Conservation (phyloP, 2,797 vertebrate species). For the Yasuhikotakia modesta region DNA sequence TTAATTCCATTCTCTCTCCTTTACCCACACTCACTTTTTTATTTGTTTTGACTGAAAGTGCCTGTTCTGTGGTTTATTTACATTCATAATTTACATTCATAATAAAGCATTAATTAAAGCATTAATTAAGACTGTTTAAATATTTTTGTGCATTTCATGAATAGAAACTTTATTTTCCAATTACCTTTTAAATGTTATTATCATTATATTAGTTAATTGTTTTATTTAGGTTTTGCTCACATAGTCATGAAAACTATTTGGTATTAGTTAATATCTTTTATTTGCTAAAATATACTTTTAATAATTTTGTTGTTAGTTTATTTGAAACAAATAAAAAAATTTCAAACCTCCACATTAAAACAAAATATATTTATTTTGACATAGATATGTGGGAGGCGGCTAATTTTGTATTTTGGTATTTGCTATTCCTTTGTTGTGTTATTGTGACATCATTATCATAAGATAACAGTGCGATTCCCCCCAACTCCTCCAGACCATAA, state of each 20-base stretch:
- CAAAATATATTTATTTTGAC: neutral
- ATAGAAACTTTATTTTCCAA: neutral
- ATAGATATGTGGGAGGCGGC: slow-evolving; percentile 2
- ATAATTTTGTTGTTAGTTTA: neutral
- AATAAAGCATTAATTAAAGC: slow-evolving; percentile 4
- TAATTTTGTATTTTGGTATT: slow-evolving; percentile 59
- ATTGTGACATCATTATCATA: slow-evolving; percentile 89
- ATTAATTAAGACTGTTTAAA: neutral
- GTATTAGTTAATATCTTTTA: too few species aligned
- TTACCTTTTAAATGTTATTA: too few species aligned
- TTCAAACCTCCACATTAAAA: neutral
- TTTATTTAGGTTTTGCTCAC: too few species aligned
- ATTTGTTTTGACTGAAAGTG: slow-evolving; percentile 36
- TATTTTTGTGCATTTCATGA: neutral
- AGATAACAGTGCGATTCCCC: slow-evolving; percentile 79
- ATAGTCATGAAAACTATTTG: too few species aligned
- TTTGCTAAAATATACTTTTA: neutral
- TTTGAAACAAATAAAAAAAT: neutral
- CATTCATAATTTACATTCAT: slow-evolving; percentile 6
- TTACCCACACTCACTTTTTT: slow-evolving; percentile 75
- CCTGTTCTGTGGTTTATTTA: slow-evolving; percentile 20
- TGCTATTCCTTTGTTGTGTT: slow-evolving; percentile 80
- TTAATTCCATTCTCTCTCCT: slow-evolving; percentile 90
- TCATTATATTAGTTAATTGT: too few species aligned
- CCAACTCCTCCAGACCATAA: slow-evolving; percentile 85